phyloP scores from a whole-genome alignment of 2,113 vertebrate genomes.

The Nerophis lumbriciformis region DNA sequence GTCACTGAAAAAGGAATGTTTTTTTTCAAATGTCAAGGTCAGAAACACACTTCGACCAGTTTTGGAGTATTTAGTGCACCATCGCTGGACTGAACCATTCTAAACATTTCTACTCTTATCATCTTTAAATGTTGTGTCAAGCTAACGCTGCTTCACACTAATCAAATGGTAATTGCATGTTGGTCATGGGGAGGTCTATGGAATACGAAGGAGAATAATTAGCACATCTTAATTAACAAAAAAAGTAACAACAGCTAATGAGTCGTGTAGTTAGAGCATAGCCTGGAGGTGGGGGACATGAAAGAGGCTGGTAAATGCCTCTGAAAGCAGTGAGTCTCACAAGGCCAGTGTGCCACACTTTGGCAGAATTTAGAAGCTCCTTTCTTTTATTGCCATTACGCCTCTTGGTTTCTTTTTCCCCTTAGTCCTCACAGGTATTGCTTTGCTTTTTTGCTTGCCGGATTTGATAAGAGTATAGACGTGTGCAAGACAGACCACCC shows the following conservation, averaged over 20 bases:
- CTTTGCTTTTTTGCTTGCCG: slow-evolving; percentile 19
- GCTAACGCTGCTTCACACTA: slow-evolving; percentile 54
- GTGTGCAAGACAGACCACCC: slow-evolving; percentile 65
- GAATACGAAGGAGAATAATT: slow-evolving; percentile 73
- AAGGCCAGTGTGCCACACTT: slow-evolving; percentile 37
- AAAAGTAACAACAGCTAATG: slow-evolving; percentile 63
- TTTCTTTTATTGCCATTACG: slow-evolving; percentile 23
- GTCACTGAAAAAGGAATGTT: no score
- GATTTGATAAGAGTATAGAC: slow-evolving; percentile 35
- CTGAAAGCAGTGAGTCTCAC: slow-evolving; percentile 53
- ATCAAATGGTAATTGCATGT: slow-evolving; percentile 67
- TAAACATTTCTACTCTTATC: slow-evolving; percentile 4
- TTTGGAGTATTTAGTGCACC: no score
- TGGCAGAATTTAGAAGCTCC: slow-evolving; percentile 18
- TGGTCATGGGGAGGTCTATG: slow-evolving; percentile 55
- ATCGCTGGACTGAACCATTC: no score
- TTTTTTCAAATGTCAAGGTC: no score
- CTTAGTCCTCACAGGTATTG: not conserved
- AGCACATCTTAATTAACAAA: slow-evolving; percentile 74
- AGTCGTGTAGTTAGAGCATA: slow-evolving; percentile 58
- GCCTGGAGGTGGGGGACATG: slow-evolving; percentile 60
- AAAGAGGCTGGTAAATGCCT: slow-evolving; percentile 67
- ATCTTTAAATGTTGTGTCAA: slow-evolving; percentile 48
- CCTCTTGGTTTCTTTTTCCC: slow-evolving; percentile 11
- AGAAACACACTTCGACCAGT: no score